Base-by-base conservation (phyloP, 2,888 invertebrate species). In the Orchesella flavescens region DNA sequence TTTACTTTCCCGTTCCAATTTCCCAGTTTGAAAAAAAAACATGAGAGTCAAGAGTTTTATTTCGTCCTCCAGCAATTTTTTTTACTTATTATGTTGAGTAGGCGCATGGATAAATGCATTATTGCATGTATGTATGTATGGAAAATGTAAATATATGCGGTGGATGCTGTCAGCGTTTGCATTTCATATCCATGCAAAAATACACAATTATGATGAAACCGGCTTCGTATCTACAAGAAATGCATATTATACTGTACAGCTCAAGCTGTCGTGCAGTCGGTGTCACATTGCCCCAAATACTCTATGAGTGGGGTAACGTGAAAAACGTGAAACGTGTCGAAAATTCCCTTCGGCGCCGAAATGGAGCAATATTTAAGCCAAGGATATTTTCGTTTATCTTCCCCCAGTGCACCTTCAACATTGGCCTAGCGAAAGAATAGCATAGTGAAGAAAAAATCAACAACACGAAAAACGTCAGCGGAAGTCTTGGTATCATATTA, bases 21-120 rank as follows among this genome's bases (percentile, higher is more conserved):
- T 34, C 24, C 2, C 24, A 1, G 66, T 46, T 44, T 66, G 24
- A 12, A 44, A 43, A 66, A 53, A 46, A n/a, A n/a, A n/a, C n/a
- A n/a, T 7, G 34, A 34, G 46, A 68, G 68, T 68, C 68, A 68
- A 68, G 68, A 68, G 68, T 68, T 68, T 68, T 68, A 68, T 68
- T 68, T 68, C 21, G 21, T 49, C 53, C 68, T 68, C 68, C 68
- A 34, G 34, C 34, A 34, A n/a, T n/a, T 44, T 53, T 13, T 68
- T 49, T 68, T 21, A 68, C 68, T 68, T 68, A 68, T 68, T 68
- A 68, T 68, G 46, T 9, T 9, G 49, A 49, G 19, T 68, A 53
- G 21, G 49, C 49, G 24, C 10, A 63, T 24, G 63, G 24, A 63
- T 4, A 4, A 24, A 34, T 43, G 43, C 7, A 49, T 49, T 7